Conservation (phyloP, 2,113 vertebrate genomes). For the Melanocharis versteri region DNA sequence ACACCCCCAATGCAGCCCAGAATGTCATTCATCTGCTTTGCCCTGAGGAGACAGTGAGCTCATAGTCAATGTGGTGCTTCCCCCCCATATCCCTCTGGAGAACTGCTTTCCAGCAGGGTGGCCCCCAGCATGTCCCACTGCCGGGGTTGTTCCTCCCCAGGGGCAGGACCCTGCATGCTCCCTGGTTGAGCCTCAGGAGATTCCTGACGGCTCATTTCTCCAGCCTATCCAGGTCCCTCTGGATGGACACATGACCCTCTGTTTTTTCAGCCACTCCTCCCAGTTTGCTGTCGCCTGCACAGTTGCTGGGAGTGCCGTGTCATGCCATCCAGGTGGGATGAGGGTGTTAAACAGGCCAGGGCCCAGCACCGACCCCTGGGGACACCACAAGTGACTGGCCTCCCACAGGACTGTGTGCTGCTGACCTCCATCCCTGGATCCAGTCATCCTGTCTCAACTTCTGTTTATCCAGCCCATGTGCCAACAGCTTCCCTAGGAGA, state of each 20-base stretch:
- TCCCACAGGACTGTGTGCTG: background rate
- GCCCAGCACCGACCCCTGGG: background rate
- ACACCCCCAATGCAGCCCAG: background rate
- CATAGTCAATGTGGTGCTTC: background rate
- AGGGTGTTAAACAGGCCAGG: background rate
- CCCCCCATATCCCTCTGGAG: background rate
- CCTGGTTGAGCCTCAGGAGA: background rate
- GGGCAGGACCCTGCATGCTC: background rate
- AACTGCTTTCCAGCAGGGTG: background rate
- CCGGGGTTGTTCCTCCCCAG: background rate
- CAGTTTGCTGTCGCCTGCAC: background rate
- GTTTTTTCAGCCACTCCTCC: background rate
- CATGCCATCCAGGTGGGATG: background rate
- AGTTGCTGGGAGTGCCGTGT: background rate
- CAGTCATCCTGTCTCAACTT: background rate
- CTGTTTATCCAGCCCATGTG: accelerated
- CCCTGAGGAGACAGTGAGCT: background rate
- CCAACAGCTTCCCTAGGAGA: background rate
- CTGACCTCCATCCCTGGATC: background rate
- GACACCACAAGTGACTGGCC: too few relatives aligned
- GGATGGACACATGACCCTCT: background rate
- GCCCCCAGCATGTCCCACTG: background rate
- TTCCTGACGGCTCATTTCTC: background rate
- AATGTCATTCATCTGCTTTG: background rate
- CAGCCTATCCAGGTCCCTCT: background rate